A percentile compares a stretch with the other conserved stretches of the same genome.
These are phyloP conservation scores for Isaurus tuberculatus DNA, from an alignment of 92 coral and sea anemone genomes.

Conservation along the genomic window DNA sequence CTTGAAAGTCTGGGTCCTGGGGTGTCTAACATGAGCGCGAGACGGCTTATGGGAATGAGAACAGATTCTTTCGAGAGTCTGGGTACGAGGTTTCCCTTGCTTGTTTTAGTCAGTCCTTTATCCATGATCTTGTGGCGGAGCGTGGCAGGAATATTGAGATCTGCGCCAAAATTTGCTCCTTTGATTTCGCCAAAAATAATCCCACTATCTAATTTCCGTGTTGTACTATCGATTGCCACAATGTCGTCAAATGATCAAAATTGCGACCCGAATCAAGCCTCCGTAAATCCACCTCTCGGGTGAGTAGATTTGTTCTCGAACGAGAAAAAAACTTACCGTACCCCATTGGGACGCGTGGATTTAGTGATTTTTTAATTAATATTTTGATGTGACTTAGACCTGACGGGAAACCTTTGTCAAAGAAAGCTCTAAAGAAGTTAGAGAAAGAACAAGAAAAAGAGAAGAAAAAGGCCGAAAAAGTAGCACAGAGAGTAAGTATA, in stretches of 20 bases:
- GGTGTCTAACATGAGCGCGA: too few relatives aligned
- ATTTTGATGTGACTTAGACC: constrained; percentile 57
- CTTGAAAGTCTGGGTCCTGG: too few relatives aligned
- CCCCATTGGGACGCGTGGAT: not conserved
- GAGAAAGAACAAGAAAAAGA: constrained; percentile 97
- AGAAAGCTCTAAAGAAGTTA: constrained; percentile 91
- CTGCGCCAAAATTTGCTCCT: constrained; percentile 44
- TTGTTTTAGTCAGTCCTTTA: not conserved
- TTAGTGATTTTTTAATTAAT: constrained; percentile 1
- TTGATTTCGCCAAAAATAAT: constrained; percentile 14
- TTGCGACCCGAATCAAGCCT: constrained; percentile 53
- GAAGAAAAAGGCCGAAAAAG: constrained; percentile 92
- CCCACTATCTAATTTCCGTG: constrained; percentile 16
- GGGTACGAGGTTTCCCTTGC: not conserved
- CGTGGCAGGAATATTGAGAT: constrained; percentile 48
- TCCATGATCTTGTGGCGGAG: constrained; percentile 40
- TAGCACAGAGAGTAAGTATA: constrained; percentile 81
- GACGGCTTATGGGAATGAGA: too few relatives aligned
- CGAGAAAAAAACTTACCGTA: not conserved
- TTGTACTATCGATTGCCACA: constrained; percentile 37
- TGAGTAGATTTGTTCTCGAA: constrained; percentile 25
- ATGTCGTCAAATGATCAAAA: constrained; percentile 74
- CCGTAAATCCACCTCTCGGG: constrained; percentile 54
- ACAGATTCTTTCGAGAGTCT: not conserved
- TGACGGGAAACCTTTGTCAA: constrained; percentile 94